These are phyloP conservation scores for Drosophila ustulata DNA, from an alignment of 2,888 invertebrate species.

Conservation along the genomic window DNA sequence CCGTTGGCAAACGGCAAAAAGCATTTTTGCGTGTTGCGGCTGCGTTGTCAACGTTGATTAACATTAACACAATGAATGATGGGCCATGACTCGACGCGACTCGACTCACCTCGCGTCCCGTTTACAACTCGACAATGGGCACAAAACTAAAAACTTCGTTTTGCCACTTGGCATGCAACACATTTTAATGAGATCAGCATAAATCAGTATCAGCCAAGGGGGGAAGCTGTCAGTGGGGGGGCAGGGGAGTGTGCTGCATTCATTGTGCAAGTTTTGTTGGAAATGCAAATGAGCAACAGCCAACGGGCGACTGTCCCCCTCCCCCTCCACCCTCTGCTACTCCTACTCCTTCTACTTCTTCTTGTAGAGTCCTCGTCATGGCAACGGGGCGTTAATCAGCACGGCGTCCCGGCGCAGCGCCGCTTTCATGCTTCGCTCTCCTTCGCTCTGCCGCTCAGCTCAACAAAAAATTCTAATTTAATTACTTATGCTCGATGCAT, in stretches of 20 bases:
- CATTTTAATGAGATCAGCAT: conserved; percentile 80
- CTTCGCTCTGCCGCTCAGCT: neutral
- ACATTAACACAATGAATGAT: conserved; percentile 82
- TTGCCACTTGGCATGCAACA: conserved; percentile 66
- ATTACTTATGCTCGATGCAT: conserved; percentile 84
- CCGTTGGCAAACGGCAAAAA: conserved; percentile 47
- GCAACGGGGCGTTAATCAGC: conserved; percentile 74
- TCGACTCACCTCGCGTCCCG: conserved; percentile 12
- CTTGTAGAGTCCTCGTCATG: conserved; percentile 48
- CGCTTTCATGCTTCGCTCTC: conserved; percentile 55
- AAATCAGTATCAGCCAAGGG: conserved; percentile 70
- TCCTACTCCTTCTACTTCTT: neutral
- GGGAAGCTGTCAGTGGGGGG: conserved; percentile 3
- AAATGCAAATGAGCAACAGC: conserved; percentile 77
- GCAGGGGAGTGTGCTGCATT: conserved; percentile 21
- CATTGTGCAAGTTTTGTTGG: conserved; percentile 35
- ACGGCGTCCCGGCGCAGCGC: conserved; percentile 47
- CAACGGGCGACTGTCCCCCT: conserved; percentile 26
- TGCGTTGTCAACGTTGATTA: conserved; percentile 79
- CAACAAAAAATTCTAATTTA: conserved; percentile 82
- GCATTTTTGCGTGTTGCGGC: conserved; percentile 71
- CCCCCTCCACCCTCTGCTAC: neutral
- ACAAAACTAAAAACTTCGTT: conserved; percentile 71
- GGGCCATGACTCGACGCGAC: conserved; percentile 28
- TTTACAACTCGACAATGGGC: conserved; percentile 49